Evolutionary conservation across 1,140 invertebrate species (phyloP), one percentile per base, ranked within the genome.

Genomic region (Micrasema longulum): DNA sequence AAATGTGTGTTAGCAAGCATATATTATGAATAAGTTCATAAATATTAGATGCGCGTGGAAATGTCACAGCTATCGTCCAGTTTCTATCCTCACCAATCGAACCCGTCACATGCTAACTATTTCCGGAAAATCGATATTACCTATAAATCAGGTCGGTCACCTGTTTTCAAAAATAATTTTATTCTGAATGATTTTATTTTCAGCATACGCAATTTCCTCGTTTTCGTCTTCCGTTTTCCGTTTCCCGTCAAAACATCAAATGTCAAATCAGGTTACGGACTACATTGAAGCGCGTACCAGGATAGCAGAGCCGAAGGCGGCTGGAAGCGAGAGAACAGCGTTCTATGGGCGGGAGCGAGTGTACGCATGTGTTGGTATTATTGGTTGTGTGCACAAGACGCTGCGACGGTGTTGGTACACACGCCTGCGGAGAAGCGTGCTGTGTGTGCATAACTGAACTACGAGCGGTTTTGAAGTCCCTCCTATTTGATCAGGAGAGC

Each of bases 401-500:
- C 11, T 26, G 50, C 23, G 1, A 23, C 10, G 22, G 50, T 45
- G 43, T 45, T 45, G 43, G 43, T 14, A 7, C n/a, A n/a, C n/a
- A n/a, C n/a, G n/a, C n/a, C n/a, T n/a, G 41, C 1, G 14, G 11
- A 43, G 41, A 23, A 63, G 57, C 12, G 11, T 20, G 41, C 10
- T n/a, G 57, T 22, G 57, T 14, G 57, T 22, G 38, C 36, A 43
- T n/a, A 11, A 43, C 57, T 9, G 22, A 23, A 11, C 12, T n/a
- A 63, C 57, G 23, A 63, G 10, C 57, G 14, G 57, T 63, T 63
- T 63, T 63, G 57, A 63, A 63, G 57, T 63, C 57, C 57, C 57
- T 63, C 57, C 57, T 63, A 63, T 63, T 63, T 63, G 57, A 63
- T 63, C 45, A 63, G 57, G 57, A 63, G 41, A 43, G 57, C 57